phyloP scores from a whole-genome alignment of 2,888 invertebrate species.

The Prosapia bicincta region DNA sequence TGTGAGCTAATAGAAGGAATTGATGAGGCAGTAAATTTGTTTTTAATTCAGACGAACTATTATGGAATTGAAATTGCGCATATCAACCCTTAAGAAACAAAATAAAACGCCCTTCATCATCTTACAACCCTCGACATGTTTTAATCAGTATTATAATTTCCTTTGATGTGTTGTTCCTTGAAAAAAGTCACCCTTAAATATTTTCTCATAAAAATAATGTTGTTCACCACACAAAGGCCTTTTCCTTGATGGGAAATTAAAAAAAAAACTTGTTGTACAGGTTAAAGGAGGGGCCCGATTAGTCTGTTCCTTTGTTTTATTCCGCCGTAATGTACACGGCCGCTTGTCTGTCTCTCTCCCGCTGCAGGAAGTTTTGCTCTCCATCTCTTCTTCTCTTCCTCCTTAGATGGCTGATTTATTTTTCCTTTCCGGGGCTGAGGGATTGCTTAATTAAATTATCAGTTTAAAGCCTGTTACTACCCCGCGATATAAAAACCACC shows the following conservation, averaged over 20 bases:
- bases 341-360: not conserved
- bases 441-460: conserved; percentile 29
- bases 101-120: not conserved
- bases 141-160: not conserved
- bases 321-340: conserved; percentile 12
- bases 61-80: not conserved
- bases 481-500: conserved; percentile 18
- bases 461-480: conserved; percentile 19
- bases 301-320: conserved; percentile 17
- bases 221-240: conserved; percentile 6
- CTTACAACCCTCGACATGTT: not conserved
- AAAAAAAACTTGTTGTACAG: conserved; percentile 16
- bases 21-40: no score
- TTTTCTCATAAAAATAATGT: conserved; percentile 18
- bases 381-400: not conserved
- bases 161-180: not conserved
- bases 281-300: conserved; percentile 16
- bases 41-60: not conserved
- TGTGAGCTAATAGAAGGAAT: no score
- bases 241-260: conserved; percentile 20
- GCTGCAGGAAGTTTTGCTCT: not conserved
- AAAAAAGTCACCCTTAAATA: not conserved
- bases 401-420: conserved; percentile 19
- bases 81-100: not conserved
- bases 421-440: conserved; percentile 25